Base-by-base conservation (phyloP, 2,888 invertebrate species). In the Chorisops tibialis region DNA sequence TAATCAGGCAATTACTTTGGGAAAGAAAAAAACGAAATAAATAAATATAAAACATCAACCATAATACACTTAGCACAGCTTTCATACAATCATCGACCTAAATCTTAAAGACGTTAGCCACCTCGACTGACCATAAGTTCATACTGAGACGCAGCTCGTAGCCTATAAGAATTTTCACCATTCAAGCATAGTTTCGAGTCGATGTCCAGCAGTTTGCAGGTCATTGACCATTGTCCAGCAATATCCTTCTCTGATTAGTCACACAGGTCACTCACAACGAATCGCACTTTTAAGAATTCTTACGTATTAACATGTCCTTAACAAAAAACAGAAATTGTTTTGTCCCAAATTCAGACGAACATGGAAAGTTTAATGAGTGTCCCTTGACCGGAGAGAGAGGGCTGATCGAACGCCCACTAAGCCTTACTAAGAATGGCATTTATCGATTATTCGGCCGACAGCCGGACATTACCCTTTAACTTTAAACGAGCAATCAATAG, bases 391-490 rank as follows among this genome's bases (percentile, higher is more conserved):
- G 16, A n/a, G 52, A 14, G 30, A 22, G 43, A 21, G 30, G 12
- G 9, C 30, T 9, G 30, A 30, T 30, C 30, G 30, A 30, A 30
- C 30, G 30, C 30, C n/a, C 30, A 30, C 30, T 30, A 5, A n/a
- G n/a, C n/a, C n/a, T n/a, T n/a, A n/a, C n/a, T n/a, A n/a, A n/a
- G 24, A 56, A 11, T 48, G 21, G 24, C 39, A 16, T 18, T 11
- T 63, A 64, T 64, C 51, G 63, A 61, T 64, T 64, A 21, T 3
- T 38, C n/a, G 39, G 41, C 35, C 30, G 18, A 43, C 61, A 45
- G 22, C 18, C 39, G 61, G 63, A 39, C 63, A 59, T 61, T 64
- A 58, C 61, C 63, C 63, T 64, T 64, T 51, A n/a, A 64, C 63
- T 63, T 63, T 63, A 43, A 30, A 30, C 45, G 30, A 11, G 43